Evolutionary conservation across 2,113 vertebrate genomes (phyloP).

Genomic region (Nestor notabilis): DNA sequence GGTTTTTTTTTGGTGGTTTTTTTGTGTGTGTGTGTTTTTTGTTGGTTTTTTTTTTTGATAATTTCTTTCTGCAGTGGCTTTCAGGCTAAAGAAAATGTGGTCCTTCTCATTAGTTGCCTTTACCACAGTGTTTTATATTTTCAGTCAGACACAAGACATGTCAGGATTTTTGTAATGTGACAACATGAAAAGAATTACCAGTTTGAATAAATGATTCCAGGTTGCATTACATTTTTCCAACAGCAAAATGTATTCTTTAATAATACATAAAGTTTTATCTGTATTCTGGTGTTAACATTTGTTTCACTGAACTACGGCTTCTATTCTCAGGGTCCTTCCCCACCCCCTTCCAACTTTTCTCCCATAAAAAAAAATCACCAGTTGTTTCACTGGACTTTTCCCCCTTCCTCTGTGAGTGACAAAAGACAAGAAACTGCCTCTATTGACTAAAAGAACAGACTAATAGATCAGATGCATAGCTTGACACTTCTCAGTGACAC

Average conservation of each 20-base stretch:
- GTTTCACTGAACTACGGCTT: slow-evolving; percentile 50
- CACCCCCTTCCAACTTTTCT: slow-evolving; percentile 14
- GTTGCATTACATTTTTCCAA: slow-evolving; percentile 53
- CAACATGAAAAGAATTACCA: slow-evolving; percentile 51
- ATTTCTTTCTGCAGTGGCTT: slow-evolving; percentile 38
- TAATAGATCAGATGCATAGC: not conserved
- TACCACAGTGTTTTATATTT: slow-evolving; percentile 48
- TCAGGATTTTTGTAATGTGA: slow-evolving; percentile 59
- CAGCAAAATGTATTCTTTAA: slow-evolving; percentile 57
- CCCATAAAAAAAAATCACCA: slow-evolving; percentile 6
- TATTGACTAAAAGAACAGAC: not conserved
- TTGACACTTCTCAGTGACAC: not conserved
- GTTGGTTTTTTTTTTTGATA: not conserved
- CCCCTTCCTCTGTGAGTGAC: not conserved
- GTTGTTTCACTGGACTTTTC: not conserved
- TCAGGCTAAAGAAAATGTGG: slow-evolving; percentile 30
- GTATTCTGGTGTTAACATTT: slow-evolving; percentile 49
- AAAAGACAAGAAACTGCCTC: not conserved
- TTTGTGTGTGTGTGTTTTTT: no score
- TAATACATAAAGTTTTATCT: slow-evolving; percentile 65
- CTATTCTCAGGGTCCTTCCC: not conserved
- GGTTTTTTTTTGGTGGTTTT: not conserved
- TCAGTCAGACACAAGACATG: slow-evolving; percentile 13
- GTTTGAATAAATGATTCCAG: slow-evolving; percentile 61
- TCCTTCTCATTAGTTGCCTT: slow-evolving; percentile 47